Percentiles rank a stretch among this genome's conserved stretches.
Conservation (phyloP, 2,888 invertebrate genomes). For the Salticus scenicus region DNA sequence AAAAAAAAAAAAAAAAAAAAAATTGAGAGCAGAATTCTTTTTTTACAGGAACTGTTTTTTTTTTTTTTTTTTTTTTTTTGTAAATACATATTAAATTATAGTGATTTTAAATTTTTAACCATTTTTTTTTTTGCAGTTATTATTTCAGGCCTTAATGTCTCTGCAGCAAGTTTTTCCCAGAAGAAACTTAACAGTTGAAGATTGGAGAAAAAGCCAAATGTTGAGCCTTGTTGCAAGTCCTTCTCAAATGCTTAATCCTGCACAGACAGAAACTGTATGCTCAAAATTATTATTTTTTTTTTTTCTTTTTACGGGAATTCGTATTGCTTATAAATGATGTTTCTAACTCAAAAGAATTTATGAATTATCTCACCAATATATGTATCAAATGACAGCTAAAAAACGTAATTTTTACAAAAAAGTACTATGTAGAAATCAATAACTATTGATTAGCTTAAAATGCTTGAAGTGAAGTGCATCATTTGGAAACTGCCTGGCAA, state of each 20-base stretch:
- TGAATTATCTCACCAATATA: neutral
- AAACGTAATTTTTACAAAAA: too few species aligned
- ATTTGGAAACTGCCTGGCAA: too few species aligned
- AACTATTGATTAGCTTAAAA: too few species aligned
- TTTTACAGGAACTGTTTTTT: too few species aligned
- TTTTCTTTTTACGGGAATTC: neutral
- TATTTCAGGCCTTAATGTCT: conserved; percentile 90
- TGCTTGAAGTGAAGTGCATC: too few species aligned
- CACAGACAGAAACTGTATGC: conserved; percentile 88
- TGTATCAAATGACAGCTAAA: neutral
- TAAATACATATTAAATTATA: too few species aligned
- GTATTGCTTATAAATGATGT: neutral
- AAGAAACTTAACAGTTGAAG: conserved; percentile 93
- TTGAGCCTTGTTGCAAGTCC: conserved; percentile 95
- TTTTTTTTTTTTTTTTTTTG: too few species aligned
- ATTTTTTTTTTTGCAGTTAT: conserved; percentile 76
- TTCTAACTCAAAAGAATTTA: neutral
- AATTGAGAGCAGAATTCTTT: too few species aligned
- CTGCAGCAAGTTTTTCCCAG: conserved; percentile 90
- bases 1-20: too few species aligned
- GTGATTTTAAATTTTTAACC: too few species aligned
- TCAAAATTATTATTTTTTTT: neutral
- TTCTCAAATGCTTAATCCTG: conserved; percentile 93
- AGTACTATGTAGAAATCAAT: too few species aligned
- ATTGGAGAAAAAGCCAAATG: conserved; percentile 93